Percentiles rank a stretch among this genome's conserved stretches.
Evolutionary conservation across 1,140 invertebrate genomes (phyloP).

Genomic region (Drosophila neocordata): DNA sequence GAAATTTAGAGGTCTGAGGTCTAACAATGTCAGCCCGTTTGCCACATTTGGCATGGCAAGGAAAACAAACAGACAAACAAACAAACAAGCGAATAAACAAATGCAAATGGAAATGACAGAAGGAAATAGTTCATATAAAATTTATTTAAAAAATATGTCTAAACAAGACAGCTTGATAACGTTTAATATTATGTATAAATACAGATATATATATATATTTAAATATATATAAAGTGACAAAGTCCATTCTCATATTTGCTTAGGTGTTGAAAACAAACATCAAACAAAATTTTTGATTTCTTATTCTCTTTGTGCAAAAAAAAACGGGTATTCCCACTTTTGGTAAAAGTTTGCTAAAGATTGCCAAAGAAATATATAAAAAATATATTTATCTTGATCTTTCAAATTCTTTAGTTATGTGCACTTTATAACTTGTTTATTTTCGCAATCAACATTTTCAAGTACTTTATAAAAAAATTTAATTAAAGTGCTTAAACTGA

Average conservation of each 20-base stretch:
- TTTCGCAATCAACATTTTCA: not conserved
- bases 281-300: not conserved
- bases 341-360: not conserved
- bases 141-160: slow-evolving; percentile 12
- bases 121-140: not conserved
- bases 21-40: slow-evolving; percentile 40
- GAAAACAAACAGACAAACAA: slow-evolving; percentile 14
- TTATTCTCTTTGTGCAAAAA: not conserved
- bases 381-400: no score
- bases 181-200: not conserved
- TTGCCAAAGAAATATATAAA: no score
- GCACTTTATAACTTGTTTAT: not conserved
- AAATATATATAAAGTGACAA: not conserved
- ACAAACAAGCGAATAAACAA: slow-evolving; percentile 1
- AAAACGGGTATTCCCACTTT: not conserved
- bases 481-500: not conserved
- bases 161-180: slow-evolving; percentile 4
- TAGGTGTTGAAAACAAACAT: not conserved
- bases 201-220: not conserved
- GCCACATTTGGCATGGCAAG: slow-evolving; percentile 52
- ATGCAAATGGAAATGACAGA: slow-evolving; percentile 14
- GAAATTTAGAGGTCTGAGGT: not conserved
- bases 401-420: no score
- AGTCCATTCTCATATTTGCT: slow-evolving; percentile 2
- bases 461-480: not conserved